A percentile compares a stretch with the other conserved stretches of the same genome.
Conservation (phyloP, 2,797 vertebrate species). For the Xyrichtys novacula region DNA sequence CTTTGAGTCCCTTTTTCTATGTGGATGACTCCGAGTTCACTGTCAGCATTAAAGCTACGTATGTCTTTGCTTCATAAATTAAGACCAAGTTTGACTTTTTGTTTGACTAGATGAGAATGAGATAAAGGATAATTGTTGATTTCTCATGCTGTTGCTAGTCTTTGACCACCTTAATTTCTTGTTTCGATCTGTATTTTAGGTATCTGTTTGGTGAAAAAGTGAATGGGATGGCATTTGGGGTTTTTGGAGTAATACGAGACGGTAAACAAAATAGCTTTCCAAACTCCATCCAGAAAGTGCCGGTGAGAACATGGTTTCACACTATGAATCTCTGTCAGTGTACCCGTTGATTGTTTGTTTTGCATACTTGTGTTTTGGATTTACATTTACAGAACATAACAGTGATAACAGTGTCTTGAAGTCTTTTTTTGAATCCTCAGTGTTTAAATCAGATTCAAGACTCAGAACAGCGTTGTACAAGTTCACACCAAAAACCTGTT, state of each 20-base stretch:
- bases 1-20: constrained; percentile 64
- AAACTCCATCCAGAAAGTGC: constrained; percentile 62
- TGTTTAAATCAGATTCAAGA: too few relatives aligned
- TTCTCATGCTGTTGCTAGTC: neutral
- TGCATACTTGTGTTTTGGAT: too few relatives aligned
- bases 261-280: constrained; percentile 59
- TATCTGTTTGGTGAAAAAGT: constrained; percentile 77
- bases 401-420: too few relatives aligned
- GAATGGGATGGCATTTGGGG: constrained; percentile 66
- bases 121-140: neutral
- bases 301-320: constrained; percentile 43
- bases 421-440: too few relatives aligned
- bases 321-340: neutral
- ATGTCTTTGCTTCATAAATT: constrained; percentile 24
- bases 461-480: too few relatives aligned
- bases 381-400: too few relatives aligned
- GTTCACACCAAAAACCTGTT: too few relatives aligned
- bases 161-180: neutral
- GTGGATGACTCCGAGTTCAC: constrained; percentile 57
- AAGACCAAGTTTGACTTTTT: neutral
- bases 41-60: constrained; percentile 75
- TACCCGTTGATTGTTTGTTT: neutral
- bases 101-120: neutral
- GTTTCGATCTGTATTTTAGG: constrained; percentile 48
- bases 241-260: constrained; percentile 72